These are phyloP conservation scores for Pteropus alecto DNA, from an alignment of 2,113 vertebrate species.

Conservation along the genomic window DNA sequence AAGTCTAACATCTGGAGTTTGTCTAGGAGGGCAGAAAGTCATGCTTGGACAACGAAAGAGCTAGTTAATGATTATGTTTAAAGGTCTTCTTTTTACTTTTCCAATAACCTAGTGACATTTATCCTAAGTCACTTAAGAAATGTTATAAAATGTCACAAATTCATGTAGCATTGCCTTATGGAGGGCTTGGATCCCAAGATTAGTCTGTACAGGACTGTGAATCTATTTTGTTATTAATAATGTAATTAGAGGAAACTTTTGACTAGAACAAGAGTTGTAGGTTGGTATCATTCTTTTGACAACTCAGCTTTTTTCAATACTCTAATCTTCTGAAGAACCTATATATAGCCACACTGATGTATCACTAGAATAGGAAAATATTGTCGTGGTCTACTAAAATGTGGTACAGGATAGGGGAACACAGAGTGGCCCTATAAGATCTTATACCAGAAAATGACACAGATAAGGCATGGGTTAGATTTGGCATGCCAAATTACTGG, in stretches of 20 bases:
- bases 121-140: slow-evolving; percentile 66
- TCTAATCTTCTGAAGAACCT: neutral
- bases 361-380: neutral
- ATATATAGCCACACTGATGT: neutral
- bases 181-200: neutral
- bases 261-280: neutral
- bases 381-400: neutral
- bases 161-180: neutral
- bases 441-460: neutral
- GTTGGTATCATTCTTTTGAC: neutral
- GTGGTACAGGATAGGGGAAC: neutral
- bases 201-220: neutral
- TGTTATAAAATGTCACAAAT: slow-evolving; percentile 69
- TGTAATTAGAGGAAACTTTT: slow-evolving; percentile 7
- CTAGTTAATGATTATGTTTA: slow-evolving; percentile 73
- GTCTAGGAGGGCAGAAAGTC: slow-evolving; percentile 62
- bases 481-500: neutral
- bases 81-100: slow-evolving; percentile 66
- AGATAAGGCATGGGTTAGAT: neutral
- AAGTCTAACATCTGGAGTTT: slow-evolving; percentile 48
- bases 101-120: slow-evolving; percentile 66
- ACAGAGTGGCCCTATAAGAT: neutral
- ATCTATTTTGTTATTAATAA: slow-evolving; percentile 11
- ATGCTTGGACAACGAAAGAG: slow-evolving; percentile 58
- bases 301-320: neutral